These are phyloP conservation scores for Hystrix cristata DNA, from an alignment of 2,113 vertebrate species.

Conservation along the genomic window DNA sequence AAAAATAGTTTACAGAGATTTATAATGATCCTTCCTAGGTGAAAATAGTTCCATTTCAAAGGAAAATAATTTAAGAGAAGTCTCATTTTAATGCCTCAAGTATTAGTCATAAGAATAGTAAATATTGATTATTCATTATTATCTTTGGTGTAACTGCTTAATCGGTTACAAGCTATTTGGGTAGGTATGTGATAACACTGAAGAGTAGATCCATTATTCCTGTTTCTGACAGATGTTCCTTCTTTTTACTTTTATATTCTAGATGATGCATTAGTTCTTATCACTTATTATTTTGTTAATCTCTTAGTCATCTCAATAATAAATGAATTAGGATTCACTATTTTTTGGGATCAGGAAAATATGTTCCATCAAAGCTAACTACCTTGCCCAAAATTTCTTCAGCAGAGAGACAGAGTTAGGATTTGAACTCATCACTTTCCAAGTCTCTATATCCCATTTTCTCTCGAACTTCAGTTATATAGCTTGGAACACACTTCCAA, in stretches of 20 bases:
- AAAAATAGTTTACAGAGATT: background rate
- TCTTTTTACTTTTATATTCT: background rate
- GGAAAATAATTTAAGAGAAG: background rate
- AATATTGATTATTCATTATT: background rate
- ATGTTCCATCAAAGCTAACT: constrained; percentile 23
- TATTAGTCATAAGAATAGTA: background rate
- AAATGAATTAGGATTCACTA: background rate
- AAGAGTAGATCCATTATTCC: background rate
- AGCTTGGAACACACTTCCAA: background rate
- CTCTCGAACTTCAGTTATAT: background rate
- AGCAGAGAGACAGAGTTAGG: background rate
- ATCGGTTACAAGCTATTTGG: background rate
- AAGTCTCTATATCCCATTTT: background rate
- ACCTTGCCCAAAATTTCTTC: background rate
- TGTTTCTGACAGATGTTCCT: background rate
- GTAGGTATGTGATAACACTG: background rate
- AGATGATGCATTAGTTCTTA: background rate
- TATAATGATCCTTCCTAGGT: background rate
- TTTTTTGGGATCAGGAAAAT: background rate
- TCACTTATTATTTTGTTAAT: background rate
- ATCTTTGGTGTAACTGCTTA: background rate
- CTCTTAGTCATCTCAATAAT: background rate
- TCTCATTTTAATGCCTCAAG: background rate
- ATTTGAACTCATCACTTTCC: background rate
- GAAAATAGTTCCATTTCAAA: constrained; percentile 13